Evolutionary conservation across 2,797 vertebrate genomes (phyloP), one percentile per base, ranked within the genome.

Genomic region (Sebastiscus tertius): DNA sequence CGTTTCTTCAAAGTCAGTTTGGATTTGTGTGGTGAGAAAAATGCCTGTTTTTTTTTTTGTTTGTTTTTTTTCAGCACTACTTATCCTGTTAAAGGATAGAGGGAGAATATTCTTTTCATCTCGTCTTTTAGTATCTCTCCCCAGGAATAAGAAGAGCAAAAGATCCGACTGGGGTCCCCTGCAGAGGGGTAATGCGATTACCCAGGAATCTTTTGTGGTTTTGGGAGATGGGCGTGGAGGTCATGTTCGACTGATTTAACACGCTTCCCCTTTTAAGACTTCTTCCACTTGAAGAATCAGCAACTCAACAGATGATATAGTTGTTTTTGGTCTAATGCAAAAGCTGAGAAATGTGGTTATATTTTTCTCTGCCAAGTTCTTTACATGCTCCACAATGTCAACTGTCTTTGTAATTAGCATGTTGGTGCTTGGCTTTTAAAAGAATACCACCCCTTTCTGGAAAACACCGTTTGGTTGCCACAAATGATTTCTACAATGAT

Each of bases 111-210:
- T 36, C 31, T 78, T 62, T 84, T 58, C 16, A 52, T 31, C 54
- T 63, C 10, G 20, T 55, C 29, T 67, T 72, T 60, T 18, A 36
- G 24, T 46, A 39, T 52, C 26, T 29, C 24, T 52, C 36, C 22
- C 62, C 20, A 11, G 69, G 27, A 67, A 68, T 39, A 36, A 75
- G 72, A 76, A 10, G 20, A 33, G 58, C 52, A 62, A 66, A 72
- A 58, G 52, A 58, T 4, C 77, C 29, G 79, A 72, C 46, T 62
- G 68, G 58, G 59, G 80, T n/a, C 69, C 79, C 81, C 89, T 77
- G 88, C 75, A 42, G 36, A 91, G 81, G 77, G 83, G 22, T 93
- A 92, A 95, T 90, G 42, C 13, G 86, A 93, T 95, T 93, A 92
- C 64, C 58, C 67, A 56, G 52, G 88, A 86, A 81, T 77, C 75